Evolutionary conservation across 2,888 invertebrate species (phyloP).

Genomic region (Pheosia tremula): DNA sequence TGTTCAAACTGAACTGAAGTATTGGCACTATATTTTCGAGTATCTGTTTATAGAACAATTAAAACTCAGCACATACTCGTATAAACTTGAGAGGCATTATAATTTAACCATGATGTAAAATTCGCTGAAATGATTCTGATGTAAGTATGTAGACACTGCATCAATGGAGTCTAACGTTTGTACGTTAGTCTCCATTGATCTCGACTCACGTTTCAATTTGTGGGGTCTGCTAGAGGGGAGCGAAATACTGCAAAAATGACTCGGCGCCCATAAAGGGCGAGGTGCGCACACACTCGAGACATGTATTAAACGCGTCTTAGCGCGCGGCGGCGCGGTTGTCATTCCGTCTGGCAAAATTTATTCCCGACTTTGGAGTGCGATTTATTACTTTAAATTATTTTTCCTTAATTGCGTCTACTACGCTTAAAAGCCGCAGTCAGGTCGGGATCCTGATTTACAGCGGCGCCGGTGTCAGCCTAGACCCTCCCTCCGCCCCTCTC

Average conservation of each 20-base stretch:
- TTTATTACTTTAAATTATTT: constrained; percentile 40
- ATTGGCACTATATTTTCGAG: no score
- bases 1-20: no score
- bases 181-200: no score
- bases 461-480: constrained; percentile 9
- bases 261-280: not conserved
- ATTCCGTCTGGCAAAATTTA: constrained; percentile 19
- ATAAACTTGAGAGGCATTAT: no score
- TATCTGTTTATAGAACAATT: no score
- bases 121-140: no score
- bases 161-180: no score
- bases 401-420: constrained; percentile 37
- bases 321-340: constrained; percentile 2
- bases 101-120: no score
- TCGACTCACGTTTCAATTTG: no score
- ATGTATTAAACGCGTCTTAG: not conserved
- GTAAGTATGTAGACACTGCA: no score
- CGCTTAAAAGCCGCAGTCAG: constrained; percentile 32
- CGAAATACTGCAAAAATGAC: not conserved
- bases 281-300: not conserved
- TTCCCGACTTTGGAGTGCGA: constrained; percentile 25
- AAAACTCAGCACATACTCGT: no score
- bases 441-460: constrained; percentile 24
- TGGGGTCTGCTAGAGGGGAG: not conserved
- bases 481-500: not conserved